Conservation (phyloP, 2,113 vertebrate species). For the Heterochromis multidens region DNA sequence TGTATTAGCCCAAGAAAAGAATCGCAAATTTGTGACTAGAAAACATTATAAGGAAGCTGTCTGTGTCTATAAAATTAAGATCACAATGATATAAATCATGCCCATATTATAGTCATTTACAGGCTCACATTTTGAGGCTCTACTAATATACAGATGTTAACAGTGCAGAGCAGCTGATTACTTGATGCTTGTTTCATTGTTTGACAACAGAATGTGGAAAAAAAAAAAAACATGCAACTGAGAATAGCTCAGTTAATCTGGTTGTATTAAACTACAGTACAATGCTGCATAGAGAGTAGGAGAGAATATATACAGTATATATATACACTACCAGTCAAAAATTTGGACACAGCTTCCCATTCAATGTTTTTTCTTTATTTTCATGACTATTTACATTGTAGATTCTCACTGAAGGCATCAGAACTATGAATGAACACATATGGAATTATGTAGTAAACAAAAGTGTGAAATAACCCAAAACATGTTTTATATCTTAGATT, state of each 20-base stretch:
- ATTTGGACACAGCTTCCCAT: too few relatives aligned
- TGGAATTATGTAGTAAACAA: too few relatives aligned
- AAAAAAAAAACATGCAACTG: neutral
- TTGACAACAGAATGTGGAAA: neutral
- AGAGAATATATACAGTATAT: too few relatives aligned
- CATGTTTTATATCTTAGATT: too few relatives aligned
- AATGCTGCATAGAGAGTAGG: neutral
- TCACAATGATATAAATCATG: neutral
- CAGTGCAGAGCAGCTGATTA: neutral
- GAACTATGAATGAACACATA: too few relatives aligned
- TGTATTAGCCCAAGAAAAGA: neutral
- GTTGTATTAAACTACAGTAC: neutral
- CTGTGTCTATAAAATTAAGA: neutral
- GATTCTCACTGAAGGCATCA: too few relatives aligned
- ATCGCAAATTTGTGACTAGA: neutral
- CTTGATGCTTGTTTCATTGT: neutral
- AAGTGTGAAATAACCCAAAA: too few relatives aligned
- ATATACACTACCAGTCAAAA: too few relatives aligned
- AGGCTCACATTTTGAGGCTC: neutral
- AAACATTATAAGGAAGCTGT: neutral
- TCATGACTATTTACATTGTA: too few relatives aligned
- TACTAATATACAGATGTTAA: neutral
- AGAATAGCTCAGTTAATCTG: neutral
- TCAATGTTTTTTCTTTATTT: too few relatives aligned
- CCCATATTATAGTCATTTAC: neutral